Conservation (phyloP, 2,797 vertebrate genomes). For the Antennarius maculatus region DNA sequence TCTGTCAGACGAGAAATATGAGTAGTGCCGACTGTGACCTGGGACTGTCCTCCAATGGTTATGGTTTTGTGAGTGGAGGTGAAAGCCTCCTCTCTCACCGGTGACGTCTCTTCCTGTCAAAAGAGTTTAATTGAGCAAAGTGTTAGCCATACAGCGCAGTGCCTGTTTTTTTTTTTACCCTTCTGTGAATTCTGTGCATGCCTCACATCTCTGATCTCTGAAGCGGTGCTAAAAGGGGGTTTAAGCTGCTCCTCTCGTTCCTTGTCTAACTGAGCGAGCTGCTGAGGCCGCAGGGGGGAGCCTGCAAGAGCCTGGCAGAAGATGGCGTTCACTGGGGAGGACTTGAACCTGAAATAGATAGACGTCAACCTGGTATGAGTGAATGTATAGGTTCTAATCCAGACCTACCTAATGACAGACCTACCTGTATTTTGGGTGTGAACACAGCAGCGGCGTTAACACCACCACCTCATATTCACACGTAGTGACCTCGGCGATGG, state of each 20-base stretch:
- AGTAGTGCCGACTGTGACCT: slow-evolving; percentile 93
- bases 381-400: neutral
- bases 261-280: slow-evolving; percentile 87
- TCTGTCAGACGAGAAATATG: slow-evolving; percentile 97
- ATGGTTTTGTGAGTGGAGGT: slow-evolving; percentile 93
- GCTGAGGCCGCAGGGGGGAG: slow-evolving; percentile 91
- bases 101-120: slow-evolving; percentile 84
- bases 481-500: slow-evolving; percentile 94
- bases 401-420: slow-evolving; percentile 80
- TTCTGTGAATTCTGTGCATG: neutral
- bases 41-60: slow-evolving; percentile 87
- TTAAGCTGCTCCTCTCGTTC: slow-evolving; percentile 90
- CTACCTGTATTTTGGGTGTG: slow-evolving; percentile 95
- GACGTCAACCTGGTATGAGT: too few species aligned
- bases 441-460: slow-evolving; percentile 94
- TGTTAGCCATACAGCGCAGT: neutral
- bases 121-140: slow-evolving; percentile 6
- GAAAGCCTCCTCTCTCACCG: slow-evolving; percentile 89
- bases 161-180: neutral
- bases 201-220: slow-evolving; percentile 72
- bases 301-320: slow-evolving; percentile 94
- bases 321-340: slow-evolving; percentile 96
- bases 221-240: slow-evolving; percentile 84
- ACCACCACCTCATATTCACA: slow-evolving; percentile 99
- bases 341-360: slow-evolving; percentile 86